Percentiles rank a stretch among this genome's conserved stretches.
phyloP scores from a whole-genome alignment of 2,888 invertebrate species.

The Apamea monoglypha region DNA sequence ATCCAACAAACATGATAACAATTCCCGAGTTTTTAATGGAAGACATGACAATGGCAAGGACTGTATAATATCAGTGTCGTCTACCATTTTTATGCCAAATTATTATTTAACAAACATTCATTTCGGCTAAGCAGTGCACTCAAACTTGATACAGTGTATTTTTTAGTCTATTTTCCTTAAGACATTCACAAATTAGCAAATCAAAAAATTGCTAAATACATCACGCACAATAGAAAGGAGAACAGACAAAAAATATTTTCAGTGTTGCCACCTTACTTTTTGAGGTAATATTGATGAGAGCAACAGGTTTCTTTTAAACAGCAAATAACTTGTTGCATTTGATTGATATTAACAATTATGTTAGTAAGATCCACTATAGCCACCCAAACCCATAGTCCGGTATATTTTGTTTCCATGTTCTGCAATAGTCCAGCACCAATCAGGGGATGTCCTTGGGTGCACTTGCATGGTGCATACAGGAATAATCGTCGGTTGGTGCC shows the following conservation, averaged over 20 bases:
- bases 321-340: too few species aligned
- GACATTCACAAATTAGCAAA: conserved; percentile 36
- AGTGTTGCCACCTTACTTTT: not conserved
- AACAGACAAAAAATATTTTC: conserved; percentile 46
- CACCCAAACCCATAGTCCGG: too few species aligned
- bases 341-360: too few species aligned
- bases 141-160: conserved; percentile 26
- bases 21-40: conserved; percentile 83
- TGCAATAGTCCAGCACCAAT: too few species aligned
- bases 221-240: conserved; percentile 42
- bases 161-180: conserved; percentile 22
- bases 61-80: conserved; percentile 77
- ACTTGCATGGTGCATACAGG: too few species aligned
- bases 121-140: conserved; percentile 35
- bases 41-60: conserved; percentile 84
- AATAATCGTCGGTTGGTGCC: too few species aligned
- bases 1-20: conserved; percentile 92
- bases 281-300: not conserved
- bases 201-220: conserved; percentile 47
- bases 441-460: too few species aligned
- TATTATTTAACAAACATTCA: conserved; percentile 43
- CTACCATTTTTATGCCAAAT: conserved; percentile 60
- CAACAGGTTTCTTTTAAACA: not conserved
- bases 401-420: too few species aligned
- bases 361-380: too few species aligned